phyloP scores from a whole-genome alignment of 1,140 invertebrate genomes.

The Anadara kagoshimensis region DNA sequence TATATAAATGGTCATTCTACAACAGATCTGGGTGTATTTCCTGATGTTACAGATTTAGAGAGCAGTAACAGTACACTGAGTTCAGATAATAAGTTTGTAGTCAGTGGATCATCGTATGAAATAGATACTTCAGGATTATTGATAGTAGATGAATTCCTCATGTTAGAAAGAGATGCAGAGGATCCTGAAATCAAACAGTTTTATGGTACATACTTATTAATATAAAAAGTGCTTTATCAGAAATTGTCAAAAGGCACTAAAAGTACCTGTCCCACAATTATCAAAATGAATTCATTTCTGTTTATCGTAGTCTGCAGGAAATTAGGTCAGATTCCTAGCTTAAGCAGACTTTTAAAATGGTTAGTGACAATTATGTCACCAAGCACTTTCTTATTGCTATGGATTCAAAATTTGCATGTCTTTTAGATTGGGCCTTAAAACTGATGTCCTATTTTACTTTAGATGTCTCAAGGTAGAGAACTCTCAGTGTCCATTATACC shows the following conservation, averaged over 20 bases:
- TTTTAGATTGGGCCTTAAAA: no score
- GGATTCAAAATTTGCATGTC: no score
- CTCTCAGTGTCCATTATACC: no score
- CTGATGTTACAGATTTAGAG: background rate
- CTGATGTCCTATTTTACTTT: no score
- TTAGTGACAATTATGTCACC: no score
- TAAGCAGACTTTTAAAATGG: no score
- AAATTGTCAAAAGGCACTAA: background rate
- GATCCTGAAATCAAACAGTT: constrained; percentile 23
- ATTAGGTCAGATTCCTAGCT: no score
- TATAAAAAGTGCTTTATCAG: background rate
- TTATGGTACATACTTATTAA: constrained; percentile 12
- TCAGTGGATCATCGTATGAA: constrained; percentile 8
- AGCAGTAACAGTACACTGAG: background rate
- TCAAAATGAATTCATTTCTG: no score
- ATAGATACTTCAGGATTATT: background rate
- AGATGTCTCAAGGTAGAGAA: no score
- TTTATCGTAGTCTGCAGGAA: no score
- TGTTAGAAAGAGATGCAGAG: constrained; percentile 16
- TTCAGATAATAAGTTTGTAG: background rate
- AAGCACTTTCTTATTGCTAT: no score
- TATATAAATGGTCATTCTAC: constrained; percentile 27
- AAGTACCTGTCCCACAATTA: background rate
- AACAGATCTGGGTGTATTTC: constrained; percentile 16
- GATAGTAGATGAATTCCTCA: constrained; percentile 13